phyloP scores from a whole-genome alignment of 2,797 vertebrate genomes.

The Macrochelys suwanniensis region DNA sequence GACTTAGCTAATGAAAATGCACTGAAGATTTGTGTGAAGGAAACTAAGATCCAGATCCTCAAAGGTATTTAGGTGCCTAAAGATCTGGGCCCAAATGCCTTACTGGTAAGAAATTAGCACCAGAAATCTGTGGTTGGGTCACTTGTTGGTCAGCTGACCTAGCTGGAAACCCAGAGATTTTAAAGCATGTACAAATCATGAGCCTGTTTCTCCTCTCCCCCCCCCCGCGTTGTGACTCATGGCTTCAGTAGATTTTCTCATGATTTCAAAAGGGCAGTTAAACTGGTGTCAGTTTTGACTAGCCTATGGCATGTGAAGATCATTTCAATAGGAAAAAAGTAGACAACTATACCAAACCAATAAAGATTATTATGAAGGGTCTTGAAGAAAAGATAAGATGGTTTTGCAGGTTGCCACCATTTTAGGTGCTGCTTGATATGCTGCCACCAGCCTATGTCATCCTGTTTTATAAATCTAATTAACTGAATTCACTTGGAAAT shows the following conservation, averaged over 20 bases:
- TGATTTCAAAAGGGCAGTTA: not conserved
- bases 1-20: not conserved
- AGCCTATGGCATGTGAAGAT: not conserved
- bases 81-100: not conserved
- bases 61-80: too few relatives aligned
- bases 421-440: not conserved
- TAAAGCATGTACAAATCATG: not conserved
- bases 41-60: not conserved
- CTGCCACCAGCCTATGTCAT: not conserved
- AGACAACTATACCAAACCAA: not conserved
- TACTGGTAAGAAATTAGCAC: not conserved
- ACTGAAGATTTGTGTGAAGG: not conserved
- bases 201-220: too few relatives aligned
- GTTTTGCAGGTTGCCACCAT: not conserved
- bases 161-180: not conserved
- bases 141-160: not conserved
- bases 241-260: not conserved
- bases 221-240: not conserved
- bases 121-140: not conserved
- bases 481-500: not conserved
- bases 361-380: not conserved
- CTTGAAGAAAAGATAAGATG: not conserved
- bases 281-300: not conserved
- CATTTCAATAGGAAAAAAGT: not conserved
- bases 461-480: not conserved